Evolutionary conservation across 1,140 invertebrate genomes (phyloP).

Genomic region (Patella vulgata): DNA sequence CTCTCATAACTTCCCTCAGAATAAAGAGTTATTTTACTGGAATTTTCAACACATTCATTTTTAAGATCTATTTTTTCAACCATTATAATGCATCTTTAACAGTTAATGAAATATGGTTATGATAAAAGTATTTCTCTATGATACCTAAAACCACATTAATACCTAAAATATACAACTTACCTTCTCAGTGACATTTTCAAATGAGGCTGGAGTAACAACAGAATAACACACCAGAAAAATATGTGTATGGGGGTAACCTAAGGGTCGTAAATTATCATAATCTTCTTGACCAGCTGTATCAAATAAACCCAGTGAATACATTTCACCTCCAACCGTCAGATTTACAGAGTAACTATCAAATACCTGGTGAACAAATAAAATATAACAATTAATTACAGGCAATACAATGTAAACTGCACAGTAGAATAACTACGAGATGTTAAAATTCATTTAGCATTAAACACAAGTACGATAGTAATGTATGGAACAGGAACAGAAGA

Average conservation of each 20-base stretch:
- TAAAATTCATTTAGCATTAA: too few species aligned
- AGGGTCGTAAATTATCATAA: slow-evolving; percentile 89
- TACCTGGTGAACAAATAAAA: slow-evolving; percentile 69
- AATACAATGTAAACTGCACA: slow-evolving; percentile 72
- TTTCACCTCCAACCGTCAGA: slow-evolving; percentile 98
- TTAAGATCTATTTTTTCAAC: too few species aligned
- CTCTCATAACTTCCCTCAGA: too few species aligned
- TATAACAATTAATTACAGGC: slow-evolving; percentile 90
- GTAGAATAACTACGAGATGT: too few species aligned
- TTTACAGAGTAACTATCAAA: slow-evolving; percentile 99
- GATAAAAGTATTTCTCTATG: too few species aligned
- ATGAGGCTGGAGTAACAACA: slow-evolving; percentile 97
- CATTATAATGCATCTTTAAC: too few species aligned
- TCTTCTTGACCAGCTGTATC: slow-evolving; percentile 66
- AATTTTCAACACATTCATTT: too few species aligned
- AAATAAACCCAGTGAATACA: slow-evolving; percentile 92
- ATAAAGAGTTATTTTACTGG: too few species aligned
- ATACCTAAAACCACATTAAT: not conserved
- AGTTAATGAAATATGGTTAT: too few species aligned
- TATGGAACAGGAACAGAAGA: too few species aligned
- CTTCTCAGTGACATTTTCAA: slow-evolving; percentile 99
- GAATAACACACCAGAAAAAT: slow-evolving; percentile 99
- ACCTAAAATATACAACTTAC: slow-evolving; percentile 70
- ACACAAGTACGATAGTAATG: too few species aligned
- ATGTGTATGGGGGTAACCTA: slow-evolving; percentile 97